phyloP scores from a whole-genome alignment of 1,140 invertebrate genomes.

The Ephestia elutella region DNA sequence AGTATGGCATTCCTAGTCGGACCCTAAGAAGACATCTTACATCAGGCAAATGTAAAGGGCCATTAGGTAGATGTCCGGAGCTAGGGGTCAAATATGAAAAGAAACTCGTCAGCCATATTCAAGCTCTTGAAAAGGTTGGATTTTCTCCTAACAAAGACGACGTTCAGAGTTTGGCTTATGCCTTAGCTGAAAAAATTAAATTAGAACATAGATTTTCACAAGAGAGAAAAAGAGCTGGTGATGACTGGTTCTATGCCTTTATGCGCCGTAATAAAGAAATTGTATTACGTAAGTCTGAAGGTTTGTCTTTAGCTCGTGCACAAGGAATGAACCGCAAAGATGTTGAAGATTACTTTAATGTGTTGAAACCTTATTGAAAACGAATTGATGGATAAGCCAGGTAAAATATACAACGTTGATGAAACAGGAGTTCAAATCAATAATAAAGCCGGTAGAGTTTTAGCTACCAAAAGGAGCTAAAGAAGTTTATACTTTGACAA shows the following conservation, averaged over 20 bases:
- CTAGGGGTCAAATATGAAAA: slow-evolving; percentile 37
- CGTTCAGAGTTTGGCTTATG: slow-evolving; percentile 32
- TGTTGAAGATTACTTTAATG: slow-evolving; percentile 39
- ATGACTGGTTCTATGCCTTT: slow-evolving; percentile 41
- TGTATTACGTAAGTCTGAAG: slow-evolving; percentile 43
- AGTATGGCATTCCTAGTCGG: slow-evolving; percentile 27
- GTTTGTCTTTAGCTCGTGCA: slow-evolving; percentile 45
- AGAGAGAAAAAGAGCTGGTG: slow-evolving; percentile 37
- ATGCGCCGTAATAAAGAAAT: slow-evolving; percentile 46
- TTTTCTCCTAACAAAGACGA: slow-evolving; percentile 29
- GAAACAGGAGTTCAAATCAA: slow-evolving; percentile 58
- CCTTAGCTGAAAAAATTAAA: slow-evolving; percentile 41
- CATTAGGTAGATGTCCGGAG: slow-evolving; percentile 30
- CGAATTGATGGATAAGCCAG: slow-evolving; percentile 34
- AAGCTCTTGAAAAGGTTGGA: slow-evolving; percentile 29
- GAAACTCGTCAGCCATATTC: slow-evolving; percentile 39
- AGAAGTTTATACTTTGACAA: slow-evolving; percentile 35
- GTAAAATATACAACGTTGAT: slow-evolving; percentile 56
- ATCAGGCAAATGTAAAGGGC: slow-evolving; percentile 22
- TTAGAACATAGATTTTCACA: slow-evolving; percentile 44
- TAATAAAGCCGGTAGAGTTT: slow-evolving; percentile 30
- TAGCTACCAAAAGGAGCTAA: slow-evolving; percentile 46
- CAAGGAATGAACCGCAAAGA: slow-evolving; percentile 38
- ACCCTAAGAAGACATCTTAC: slow-evolving; percentile 30
- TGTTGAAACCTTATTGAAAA: slow-evolving; percentile 29